Evolutionary conservation across 1,140 invertebrate genomes (phyloP).

Genomic region (Ceratosolen solmsi): DNA sequence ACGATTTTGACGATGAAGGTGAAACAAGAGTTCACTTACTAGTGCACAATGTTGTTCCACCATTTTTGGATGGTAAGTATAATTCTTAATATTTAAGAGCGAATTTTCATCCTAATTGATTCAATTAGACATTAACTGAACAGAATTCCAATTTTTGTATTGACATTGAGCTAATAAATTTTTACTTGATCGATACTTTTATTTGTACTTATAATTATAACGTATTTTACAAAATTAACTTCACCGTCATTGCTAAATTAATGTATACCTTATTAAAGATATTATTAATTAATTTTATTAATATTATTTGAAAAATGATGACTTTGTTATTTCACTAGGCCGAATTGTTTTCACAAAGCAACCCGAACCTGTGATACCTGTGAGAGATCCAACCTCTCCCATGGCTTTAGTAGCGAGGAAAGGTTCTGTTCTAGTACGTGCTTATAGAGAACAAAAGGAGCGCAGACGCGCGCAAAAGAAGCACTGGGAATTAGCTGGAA

Average conservation of each 20-base stretch:
- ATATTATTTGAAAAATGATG: no score
- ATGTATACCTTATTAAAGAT: no score
- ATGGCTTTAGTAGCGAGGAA: conserved; percentile 98
- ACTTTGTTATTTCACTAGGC: conserved; percentile 51
- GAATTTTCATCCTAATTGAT: no score
- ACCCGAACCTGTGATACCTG: conserved; percentile 82
- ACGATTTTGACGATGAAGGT: conserved; percentile 93
- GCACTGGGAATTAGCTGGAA: conserved; percentile 98
- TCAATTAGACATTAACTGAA: no score
- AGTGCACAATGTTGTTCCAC: conserved; percentile 98
- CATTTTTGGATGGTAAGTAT: conserved; percentile 92
- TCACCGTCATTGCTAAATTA: no score
- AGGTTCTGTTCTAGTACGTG: conserved; percentile 91
- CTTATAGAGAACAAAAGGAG: conserved; percentile 96
- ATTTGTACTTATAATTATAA: no score
- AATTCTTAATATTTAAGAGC: neutral
- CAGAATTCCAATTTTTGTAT: no score
- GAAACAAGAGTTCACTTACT: conserved; percentile 96
- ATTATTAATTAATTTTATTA: no score
- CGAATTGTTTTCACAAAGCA: conserved; percentile 99
- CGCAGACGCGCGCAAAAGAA: conserved; percentile 96
- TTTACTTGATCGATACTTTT: no score
- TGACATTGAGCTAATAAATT: no score
- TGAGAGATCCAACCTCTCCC: conserved; percentile 96
- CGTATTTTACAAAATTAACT: no score